phyloP scores from a whole-genome alignment of 2,888 invertebrate genomes.

The Apotomis turbidana region DNA sequence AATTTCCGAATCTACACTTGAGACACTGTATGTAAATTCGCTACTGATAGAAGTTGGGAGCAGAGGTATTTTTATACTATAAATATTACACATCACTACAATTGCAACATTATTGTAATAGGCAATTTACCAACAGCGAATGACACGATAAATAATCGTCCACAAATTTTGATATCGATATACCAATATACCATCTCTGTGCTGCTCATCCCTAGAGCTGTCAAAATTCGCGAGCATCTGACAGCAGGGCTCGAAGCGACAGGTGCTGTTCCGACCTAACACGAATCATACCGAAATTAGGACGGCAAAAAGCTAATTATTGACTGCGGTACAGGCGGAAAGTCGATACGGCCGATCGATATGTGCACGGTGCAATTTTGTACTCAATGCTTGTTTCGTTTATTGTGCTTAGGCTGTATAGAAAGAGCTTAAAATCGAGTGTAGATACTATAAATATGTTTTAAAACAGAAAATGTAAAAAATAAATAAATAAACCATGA shows the following conservation, averaged over 20 bases:
- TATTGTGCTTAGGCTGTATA: not conserved
- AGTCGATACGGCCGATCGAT: constrained; percentile 8
- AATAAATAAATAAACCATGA: too few species aligned
- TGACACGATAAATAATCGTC: too few species aligned
- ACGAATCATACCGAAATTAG: constrained; percentile 42
- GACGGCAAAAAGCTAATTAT: constrained; percentile 40
- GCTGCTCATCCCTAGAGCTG: constrained; percentile 33
- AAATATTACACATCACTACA: too few species aligned
- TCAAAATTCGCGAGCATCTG: constrained; percentile 48
- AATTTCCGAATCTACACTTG: too few species aligned
- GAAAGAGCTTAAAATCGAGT: not conserved
- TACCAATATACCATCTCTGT: not conserved
- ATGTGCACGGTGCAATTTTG: constrained; percentile 15
- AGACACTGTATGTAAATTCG: too few species aligned
- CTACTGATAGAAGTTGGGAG: too few species aligned
- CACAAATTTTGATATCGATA: constrained; percentile 39
- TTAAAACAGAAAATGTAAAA: too few species aligned
- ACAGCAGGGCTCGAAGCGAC: constrained; percentile 68
- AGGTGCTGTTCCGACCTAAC: constrained; percentile 55
- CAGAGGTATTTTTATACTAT: too few species aligned
- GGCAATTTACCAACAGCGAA: too few species aligned
- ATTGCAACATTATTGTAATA: too few species aligned
- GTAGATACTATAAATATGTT: too few species aligned
- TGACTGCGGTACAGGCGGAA: constrained; percentile 13
- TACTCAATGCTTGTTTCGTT: not conserved